Evolutionary conservation across 1,140 invertebrate genomes (phyloP).

Genomic region (Drosophila aff.): DNA sequence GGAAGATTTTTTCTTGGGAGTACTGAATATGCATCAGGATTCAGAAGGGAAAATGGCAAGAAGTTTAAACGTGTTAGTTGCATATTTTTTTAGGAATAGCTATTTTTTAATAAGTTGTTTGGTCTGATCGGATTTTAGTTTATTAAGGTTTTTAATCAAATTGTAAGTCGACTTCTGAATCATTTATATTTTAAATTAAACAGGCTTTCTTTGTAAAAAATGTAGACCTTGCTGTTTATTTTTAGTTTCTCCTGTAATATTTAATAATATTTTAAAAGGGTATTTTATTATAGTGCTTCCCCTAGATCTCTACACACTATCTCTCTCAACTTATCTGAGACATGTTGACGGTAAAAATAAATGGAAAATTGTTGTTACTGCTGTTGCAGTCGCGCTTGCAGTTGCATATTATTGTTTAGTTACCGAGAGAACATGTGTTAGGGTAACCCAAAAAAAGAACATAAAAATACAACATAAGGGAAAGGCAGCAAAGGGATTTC

Average conservation of each 20-base stretch:
- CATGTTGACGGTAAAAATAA: constrained; percentile 53
- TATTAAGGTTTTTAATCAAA: not conserved
- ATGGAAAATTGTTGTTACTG: constrained; percentile 66
- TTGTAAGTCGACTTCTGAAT: not conserved
- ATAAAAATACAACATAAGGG: not conserved
- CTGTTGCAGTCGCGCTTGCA: constrained; percentile 58
- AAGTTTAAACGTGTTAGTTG: not conserved
- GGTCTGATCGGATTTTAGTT: no score
- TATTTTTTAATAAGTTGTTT: not conserved
- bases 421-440: constrained; percentile 48
- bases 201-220: no score
- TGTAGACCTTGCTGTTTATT: no score
- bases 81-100: no score
- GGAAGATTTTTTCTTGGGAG: not conserved
- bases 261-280: not conserved
- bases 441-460: not conserved
- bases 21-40: not conserved
- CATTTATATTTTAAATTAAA: not conserved
- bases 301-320: not conserved
- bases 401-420: constrained; percentile 64
- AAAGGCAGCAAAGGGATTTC: constrained; percentile 27
- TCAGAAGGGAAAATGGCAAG: no score
- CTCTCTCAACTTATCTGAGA: constrained; percentile 27
- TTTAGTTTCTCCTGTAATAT: not conserved
- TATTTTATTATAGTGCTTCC: not conserved